These are phyloP conservation scores for silkworm (Bombyx mori) DNA, from an alignment of 1,140 invertebrate species.

Conservation along the genomic window ASM3026992v2 NC_085121.1:10090501-10091000, in stretches of 20 bases:
- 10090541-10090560: conserved; percentile 33
- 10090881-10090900: too few relatives aligned
- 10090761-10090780: background rate
- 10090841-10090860: too few relatives aligned
- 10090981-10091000: too few relatives aligned
- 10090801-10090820: too few relatives aligned
- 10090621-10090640: conserved; percentile 28
- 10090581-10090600: conserved; percentile 30
- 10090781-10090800: too few relatives aligned
- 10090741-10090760: background rate
- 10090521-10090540: conserved; percentile 28
- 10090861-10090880: too few relatives aligned
- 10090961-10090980: too few relatives aligned
- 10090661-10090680: conserved; percentile 12
- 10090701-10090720: background rate
- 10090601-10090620: conserved; percentile 58
- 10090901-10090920: too few relatives aligned
- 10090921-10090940: too few relatives aligned
- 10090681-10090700: conserved; percentile 2
- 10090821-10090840: too few relatives aligned
- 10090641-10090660: conserved; percentile 18
- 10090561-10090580: conserved; percentile 19
- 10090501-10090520: background rate
- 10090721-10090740: background rate
- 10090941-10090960: too few relatives aligned